phyloP scores from a whole-genome alignment of 2,888 invertebrate genomes.

The Pyrochroa serraticornis region DNA sequence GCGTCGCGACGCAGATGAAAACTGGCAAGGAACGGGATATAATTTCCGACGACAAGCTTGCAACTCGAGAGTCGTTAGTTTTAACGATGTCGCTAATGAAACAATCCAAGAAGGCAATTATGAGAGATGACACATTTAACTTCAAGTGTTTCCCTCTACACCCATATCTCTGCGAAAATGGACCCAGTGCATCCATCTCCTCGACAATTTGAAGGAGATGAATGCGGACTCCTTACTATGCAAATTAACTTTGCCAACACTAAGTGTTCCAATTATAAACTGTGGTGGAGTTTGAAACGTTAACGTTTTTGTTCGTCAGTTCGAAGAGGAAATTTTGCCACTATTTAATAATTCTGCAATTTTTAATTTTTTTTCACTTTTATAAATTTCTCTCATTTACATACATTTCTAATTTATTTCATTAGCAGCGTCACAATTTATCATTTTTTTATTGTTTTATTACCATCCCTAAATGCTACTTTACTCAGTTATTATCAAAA shows the following conservation, averaged over 20 bases:
- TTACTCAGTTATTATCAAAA: no score
- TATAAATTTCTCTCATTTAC: no score
- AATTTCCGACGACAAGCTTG: conserved; percentile 51
- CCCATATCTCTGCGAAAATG: conserved; percentile 38
- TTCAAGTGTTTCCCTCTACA: conserved; percentile 48
- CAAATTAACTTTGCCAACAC: conserved; percentile 27
- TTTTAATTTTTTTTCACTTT: no score
- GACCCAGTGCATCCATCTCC: conserved; percentile 30
- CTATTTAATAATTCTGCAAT: no score
- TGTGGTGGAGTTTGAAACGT: conserved; percentile 20
- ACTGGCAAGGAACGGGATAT: conserved; percentile 42
- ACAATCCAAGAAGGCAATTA: conserved; percentile 59
- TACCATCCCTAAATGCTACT: no score
- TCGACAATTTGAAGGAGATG: conserved; percentile 27
- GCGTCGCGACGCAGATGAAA: conserved; percentile 27
- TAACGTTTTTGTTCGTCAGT: conserved; percentile 14
- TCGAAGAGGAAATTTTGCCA: no score
- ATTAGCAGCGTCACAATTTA: no score
- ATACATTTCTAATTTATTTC: no score
- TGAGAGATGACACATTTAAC: conserved; percentile 58
- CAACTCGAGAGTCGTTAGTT: conserved; percentile 57
- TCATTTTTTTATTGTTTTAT: no score
- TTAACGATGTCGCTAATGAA: conserved; percentile 60
- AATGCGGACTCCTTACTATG: conserved; percentile 28
- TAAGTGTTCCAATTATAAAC: conserved; percentile 23